These are phyloP conservation scores for Gymnocheta viridis DNA, from an alignment of 2,888 invertebrate genomes.

Conservation along the genomic window DNA sequence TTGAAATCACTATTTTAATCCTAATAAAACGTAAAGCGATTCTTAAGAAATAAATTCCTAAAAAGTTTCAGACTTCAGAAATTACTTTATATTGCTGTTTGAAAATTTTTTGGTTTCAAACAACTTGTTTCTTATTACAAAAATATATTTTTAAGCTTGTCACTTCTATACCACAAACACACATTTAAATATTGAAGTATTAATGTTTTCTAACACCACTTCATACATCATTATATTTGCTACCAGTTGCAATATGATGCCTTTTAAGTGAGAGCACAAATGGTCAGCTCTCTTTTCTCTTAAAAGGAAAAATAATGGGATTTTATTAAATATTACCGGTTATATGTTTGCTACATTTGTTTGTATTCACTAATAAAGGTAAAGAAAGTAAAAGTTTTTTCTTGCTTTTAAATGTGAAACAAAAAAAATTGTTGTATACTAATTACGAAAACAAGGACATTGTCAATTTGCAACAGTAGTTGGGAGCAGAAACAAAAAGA, in stretches of 20 bases:
- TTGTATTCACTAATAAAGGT: conserved; percentile 18
- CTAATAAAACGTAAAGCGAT: too few relatives aligned
- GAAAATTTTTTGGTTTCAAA: too few relatives aligned
- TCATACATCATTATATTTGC: background rate
- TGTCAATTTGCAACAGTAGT: conserved; percentile 38
- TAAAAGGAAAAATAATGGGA: conserved; percentile 36
- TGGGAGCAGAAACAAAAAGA: background rate
- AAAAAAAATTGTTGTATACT: conserved; percentile 37
- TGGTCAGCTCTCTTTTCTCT: background rate
- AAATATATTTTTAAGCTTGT: too few relatives aligned
- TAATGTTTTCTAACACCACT: background rate
- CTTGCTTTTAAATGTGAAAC: background rate
- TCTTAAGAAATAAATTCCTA: too few relatives aligned
- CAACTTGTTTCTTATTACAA: too few relatives aligned
- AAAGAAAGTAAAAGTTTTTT: conserved; percentile 65
- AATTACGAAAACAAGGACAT: conserved; percentile 59
- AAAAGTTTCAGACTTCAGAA: too few relatives aligned
- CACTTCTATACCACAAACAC: background rate
- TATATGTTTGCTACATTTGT: background rate
- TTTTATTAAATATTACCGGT: background rate
- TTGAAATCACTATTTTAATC: too few relatives aligned
- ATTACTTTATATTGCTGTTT: too few relatives aligned
- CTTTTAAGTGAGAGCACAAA: background rate
- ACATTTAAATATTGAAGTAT: background rate
- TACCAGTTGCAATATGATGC: conserved; percentile 49